Base-by-base conservation (phyloP, 1,140 invertebrate genomes). In the Drosophila lacteicornis region DNA sequence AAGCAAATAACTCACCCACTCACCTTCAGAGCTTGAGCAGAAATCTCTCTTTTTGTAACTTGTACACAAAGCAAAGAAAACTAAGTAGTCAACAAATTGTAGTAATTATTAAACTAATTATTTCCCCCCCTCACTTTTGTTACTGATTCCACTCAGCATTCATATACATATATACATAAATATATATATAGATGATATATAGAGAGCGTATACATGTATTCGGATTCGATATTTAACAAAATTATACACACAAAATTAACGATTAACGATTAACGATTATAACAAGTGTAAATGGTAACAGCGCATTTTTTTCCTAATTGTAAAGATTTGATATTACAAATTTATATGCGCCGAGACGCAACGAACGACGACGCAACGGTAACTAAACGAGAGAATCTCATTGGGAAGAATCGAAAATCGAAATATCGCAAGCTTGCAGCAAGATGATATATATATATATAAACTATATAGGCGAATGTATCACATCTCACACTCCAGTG, bases 251-350 rank as follows among this genome's bases (percentile, higher is more conserved):
- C 53, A 62, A 74, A 66, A 67, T 38, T 73, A 58, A 60, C 66
- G 62, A 51, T 66, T 73, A 58, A 60, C 66, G 62, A 51, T 66
- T 36, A 36, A 36, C 33, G 33, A 40, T 40, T 40, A 65, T 59
- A 75, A 65, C 61, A 66, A 56, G 51, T 90, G 80, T 88, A 75
- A 61, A 79, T 81, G 65, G 27, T 70, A 80, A 70, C 60, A 73
- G 75, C 83, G 69, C 70, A 86, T 87, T 88, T 87, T 85, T 87
- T 88, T 88, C 81, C 84, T 84, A 87, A 79, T 71, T 87, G 77
- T 87, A 87, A 87, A 80, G 73, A 88, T 88, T 88, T 88, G 80
- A 88, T 88, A 87, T 88, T 79, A 88, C 79, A 88, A 88, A 88
- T 90, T 81, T 88, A 90, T 88, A 77, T 80, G 79, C 66, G 82